Percentiles rank a stretch among this genome's conserved stretches.
Evolutionary conservation across 1,140 invertebrate genomes (phyloP).

Genomic region (Bombus confusus): DNA sequence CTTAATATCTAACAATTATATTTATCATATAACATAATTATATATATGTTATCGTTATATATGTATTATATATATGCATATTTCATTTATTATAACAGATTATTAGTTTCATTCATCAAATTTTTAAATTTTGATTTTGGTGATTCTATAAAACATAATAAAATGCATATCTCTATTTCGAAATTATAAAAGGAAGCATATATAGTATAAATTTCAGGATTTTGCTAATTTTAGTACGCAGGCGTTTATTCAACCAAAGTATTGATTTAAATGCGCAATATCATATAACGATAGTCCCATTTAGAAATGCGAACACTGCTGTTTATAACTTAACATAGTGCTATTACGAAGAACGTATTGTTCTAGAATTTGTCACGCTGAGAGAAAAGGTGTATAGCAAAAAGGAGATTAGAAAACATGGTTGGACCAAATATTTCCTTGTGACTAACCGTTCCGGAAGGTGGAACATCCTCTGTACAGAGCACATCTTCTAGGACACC

Average conservation of each 20-base stretch:
- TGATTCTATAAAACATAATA: neutral
- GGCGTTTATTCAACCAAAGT: conserved; percentile 63
- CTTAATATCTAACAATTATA: neutral
- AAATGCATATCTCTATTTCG: neutral
- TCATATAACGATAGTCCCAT: conserved; percentile 25
- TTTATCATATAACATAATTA: neutral
- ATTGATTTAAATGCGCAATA: conserved; percentile 81
- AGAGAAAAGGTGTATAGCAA: conserved; percentile 22
- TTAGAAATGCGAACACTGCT: conserved; percentile 43
- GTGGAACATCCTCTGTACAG: conserved; percentile 56
- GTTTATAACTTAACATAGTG: conserved; percentile 36
- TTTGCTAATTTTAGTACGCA: conserved; percentile 55
- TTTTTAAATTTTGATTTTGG: neutral
- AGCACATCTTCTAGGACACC: conserved; percentile 59
- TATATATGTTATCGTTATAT: neutral
- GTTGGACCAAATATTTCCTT: conserved; percentile 70
- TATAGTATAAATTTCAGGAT: neutral
- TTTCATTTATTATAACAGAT: neutral
- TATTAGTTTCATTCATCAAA: neutral
- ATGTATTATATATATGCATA: neutral
- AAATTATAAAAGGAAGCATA: neutral
- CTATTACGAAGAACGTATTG: conserved; percentile 51
- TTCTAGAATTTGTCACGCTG: conserved; percentile 21
- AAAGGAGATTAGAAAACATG: conserved; percentile 57
- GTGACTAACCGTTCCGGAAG: conserved; percentile 74